Percentiles rank a stretch among this genome's conserved stretches.
Evolutionary conservation across 2,797 vertebrate species (phyloP).

Genomic region (Macropus fuliginosus): DNA sequence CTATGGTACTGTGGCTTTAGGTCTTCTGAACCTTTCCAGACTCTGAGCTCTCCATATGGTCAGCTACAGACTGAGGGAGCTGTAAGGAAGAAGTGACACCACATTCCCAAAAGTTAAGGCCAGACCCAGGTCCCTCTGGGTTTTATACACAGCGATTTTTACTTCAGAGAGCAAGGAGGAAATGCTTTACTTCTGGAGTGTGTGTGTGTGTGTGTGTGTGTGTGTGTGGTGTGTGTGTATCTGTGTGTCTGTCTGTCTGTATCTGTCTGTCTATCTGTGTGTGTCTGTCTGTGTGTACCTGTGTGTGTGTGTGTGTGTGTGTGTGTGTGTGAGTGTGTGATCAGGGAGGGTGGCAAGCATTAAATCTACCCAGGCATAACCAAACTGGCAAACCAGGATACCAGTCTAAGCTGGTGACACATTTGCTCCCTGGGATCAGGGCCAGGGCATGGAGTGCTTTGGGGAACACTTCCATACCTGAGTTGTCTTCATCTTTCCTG

Average conservation of each 20-base stretch:
- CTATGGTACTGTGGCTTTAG: neutral
- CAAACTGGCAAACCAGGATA: neutral
- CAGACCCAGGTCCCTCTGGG: neutral
- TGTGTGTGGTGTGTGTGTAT: neutral
- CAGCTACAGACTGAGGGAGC: neutral
- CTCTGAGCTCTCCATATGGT: neutral
- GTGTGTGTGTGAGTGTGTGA: neutral
- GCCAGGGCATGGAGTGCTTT: fast-evolving
- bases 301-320: neutral
- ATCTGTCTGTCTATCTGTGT: no score
- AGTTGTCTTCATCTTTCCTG: constrained; percentile 98
- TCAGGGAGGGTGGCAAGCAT: neutral
- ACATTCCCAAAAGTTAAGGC: neutral
- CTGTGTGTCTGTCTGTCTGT: no score
- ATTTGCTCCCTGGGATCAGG: neutral
- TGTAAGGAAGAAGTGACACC: neutral
- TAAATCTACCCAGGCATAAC: neutral
- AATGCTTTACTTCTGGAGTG: neutral
- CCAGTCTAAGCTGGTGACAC: neutral
- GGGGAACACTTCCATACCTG: constrained; percentile 86
- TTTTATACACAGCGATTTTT: neutral
- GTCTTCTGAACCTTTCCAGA: neutral
- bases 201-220: no score
- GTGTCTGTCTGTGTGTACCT: no score
- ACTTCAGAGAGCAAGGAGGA: neutral